Conservation (phyloP, 2,113 vertebrate genomes). For the Arothron firmamentum region DNA sequence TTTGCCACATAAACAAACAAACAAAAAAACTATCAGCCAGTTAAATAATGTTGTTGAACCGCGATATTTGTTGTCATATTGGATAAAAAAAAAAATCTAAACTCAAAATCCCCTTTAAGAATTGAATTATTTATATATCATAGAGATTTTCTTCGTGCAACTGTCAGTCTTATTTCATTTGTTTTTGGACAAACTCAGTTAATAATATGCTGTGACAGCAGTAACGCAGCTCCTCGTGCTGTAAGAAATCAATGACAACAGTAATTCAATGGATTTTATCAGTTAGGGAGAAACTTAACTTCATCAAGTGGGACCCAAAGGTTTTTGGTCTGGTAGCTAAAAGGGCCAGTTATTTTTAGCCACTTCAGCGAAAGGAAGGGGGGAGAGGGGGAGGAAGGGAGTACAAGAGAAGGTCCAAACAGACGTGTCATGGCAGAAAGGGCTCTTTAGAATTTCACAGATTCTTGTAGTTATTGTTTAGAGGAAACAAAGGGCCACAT, state of each 20-base stretch:
- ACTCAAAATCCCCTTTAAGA: too few relatives aligned
- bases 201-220: background rate
- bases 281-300: conserved; percentile 42
- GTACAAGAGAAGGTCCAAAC: conserved; percentile 42
- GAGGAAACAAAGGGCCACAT: background rate
- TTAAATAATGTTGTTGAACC: background rate
- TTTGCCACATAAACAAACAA: background rate
- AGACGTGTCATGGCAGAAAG: conserved; percentile 25
- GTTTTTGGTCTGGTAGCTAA: conserved; percentile 48
- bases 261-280: conserved; percentile 8
- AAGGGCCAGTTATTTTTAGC: conserved; percentile 60
- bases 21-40: too few relatives aligned
- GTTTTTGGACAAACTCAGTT: background rate
- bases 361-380: conserved; percentile 9
- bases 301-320: conserved; percentile 34
- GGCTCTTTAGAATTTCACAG: background rate
- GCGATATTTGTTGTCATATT: background rate
- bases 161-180: background rate
- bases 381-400: conserved; percentile 8
- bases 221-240: background rate
- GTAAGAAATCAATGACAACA: background rate
- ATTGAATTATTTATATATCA: background rate
- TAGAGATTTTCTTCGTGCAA: background rate
- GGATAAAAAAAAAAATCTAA: conserved; percentile 21
- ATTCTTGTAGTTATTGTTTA: background rate